Base-by-base conservation (phyloP, 64 coral and sea anemone genomes). In the Montipora foliosa region DNA sequence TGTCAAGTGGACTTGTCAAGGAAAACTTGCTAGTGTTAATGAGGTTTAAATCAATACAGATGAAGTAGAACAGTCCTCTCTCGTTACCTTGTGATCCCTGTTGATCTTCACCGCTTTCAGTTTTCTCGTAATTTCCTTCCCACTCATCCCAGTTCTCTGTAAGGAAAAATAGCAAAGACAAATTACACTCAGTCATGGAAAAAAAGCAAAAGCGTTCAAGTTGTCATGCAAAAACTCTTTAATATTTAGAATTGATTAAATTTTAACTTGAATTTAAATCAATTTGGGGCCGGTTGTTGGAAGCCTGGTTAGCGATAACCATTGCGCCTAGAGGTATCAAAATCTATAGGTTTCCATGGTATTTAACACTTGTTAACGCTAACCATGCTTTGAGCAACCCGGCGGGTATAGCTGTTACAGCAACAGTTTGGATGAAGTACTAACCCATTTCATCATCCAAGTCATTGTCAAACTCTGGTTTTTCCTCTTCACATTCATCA, bases 401-500 rank as follows among this genome's bases (percentile, higher is more conserved):
- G 37, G 1, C 2, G 37, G 37, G 37, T 37, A 37, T 2, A 37
- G 37, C 37, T 37, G 37, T 37, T 37, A 37, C 37, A 37, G 37
- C 37, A 37, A 37, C 37, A 37, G 69, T 14, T 14, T 4, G 11
- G 5, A 47, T 13, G 9, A 16, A 46, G 17, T 47, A 86, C 87
- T 74, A 8, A 99, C 98, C 98, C 59, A 96, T 74, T 8, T 90
- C 92, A 55, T 82, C 86, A 49, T 96, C 98, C 15, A 81, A 91
- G 75, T 92, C 94, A 71, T 99, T 77, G 62, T 98, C 93, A 90
- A 99, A 99, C 25, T 77, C 71, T 50, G 98, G 98, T 80, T 99
- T 96, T 66, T 96, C 92, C 46, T 81, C 89, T 77, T 99, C 98
- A 47, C 66, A 84, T 77, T 99, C 92, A 22, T 96, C 89, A 60